Evolutionary conservation across 2,113 vertebrate genomes (phyloP), one percentile per base, ranked within the genome.

Genomic region (Harpagus bidentatus): DNA sequence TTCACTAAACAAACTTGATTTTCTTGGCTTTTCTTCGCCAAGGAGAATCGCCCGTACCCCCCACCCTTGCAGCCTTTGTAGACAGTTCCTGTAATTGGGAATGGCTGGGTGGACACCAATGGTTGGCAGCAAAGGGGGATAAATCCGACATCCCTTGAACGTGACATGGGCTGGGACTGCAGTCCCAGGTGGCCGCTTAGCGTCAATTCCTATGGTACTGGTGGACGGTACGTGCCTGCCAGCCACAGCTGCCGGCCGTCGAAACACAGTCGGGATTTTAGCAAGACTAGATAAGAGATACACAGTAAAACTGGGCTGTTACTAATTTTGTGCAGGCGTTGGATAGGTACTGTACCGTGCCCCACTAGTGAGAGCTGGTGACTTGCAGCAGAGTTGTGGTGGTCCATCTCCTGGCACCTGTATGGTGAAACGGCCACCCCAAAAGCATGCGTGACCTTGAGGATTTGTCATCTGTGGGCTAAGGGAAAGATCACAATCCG

Each of bases 1-100:
- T 97, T 96, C 82, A 91, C 94, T 97, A 97, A 97, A 97, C 95
- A 97, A 97, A 96, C 96, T 97, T 80, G 80, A 90, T 95, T 97
- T 96, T 96, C 91, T 97, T 96, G 96, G 94, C 96, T 96, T 97
- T 97, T 96, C 93, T 96, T 95, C 14, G 1, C 83, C 95, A 94
- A 82, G 76, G 72, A 96, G 91, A 93, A 96, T 89, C 74, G 82
- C 93, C 93, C 1, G 11, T 94, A 89, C 87, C 90, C 90, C 87
- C 93, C 96, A 97, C 96, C 97, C 95, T 96, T 81, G 80, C 71
- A 93, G 95, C 93, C 95, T 95, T 91, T 96, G 82, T 97, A 96
- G 95, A 56, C 87, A 96, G 96, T 97, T 98, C 97, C 96, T 97
- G 96, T 95, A 97, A 95, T 96, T 96, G 93, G 95, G 88, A 96